A percentile compares a stretch with the other conserved stretches of the same genome.
These are phyloP conservation scores for Acridotheres tristis DNA, from an alignment of 2,797 vertebrate species.

Conservation along the genomic window DNA sequence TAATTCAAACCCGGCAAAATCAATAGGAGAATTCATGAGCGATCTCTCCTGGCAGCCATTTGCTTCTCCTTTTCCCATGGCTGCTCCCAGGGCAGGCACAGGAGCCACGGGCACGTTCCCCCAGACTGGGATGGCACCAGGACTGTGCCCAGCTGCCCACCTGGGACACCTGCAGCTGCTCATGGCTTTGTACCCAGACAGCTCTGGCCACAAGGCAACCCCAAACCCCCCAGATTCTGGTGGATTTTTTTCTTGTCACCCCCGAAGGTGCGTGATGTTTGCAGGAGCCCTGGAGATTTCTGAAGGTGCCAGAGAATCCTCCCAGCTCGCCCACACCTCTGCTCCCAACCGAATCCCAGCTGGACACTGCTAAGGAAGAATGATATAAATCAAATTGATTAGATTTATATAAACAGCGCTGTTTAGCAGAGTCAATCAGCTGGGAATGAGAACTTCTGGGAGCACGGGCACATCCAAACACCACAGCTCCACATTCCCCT, in stretches of 20 bases:
- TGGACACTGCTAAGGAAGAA: background rate
- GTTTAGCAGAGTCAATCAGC: background rate
- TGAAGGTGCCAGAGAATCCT: fast-evolving
- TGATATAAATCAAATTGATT: background rate
- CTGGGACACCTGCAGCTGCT: background rate
- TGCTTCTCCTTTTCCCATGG: fast-evolving
- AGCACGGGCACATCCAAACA: background rate
- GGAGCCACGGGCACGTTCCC: fast-evolving
- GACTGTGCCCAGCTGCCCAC: background rate
- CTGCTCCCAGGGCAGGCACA: fast-evolving
- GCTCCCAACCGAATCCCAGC: fast-evolving
- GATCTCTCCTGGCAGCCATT: background rate
- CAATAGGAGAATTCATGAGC: background rate
- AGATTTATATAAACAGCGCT: background rate
- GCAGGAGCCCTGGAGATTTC: fast-evolving
- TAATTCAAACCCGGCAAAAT: background rate
- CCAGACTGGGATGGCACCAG: fast-evolving
- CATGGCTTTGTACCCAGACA: fast-evolving
- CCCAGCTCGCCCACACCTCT: fast-evolving
- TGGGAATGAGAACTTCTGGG: background rate
- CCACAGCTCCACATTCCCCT: background rate
- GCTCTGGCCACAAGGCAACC: background rate
- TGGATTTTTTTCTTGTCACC: background rate
- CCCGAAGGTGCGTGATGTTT: fast-evolving
- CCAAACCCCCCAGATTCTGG: background rate